A percentile compares a stretch with the other conserved stretches of the same genome.
phyloP scores from a whole-genome alignment of 2,888 invertebrate species.

The Adelognathus sp. region DNA sequence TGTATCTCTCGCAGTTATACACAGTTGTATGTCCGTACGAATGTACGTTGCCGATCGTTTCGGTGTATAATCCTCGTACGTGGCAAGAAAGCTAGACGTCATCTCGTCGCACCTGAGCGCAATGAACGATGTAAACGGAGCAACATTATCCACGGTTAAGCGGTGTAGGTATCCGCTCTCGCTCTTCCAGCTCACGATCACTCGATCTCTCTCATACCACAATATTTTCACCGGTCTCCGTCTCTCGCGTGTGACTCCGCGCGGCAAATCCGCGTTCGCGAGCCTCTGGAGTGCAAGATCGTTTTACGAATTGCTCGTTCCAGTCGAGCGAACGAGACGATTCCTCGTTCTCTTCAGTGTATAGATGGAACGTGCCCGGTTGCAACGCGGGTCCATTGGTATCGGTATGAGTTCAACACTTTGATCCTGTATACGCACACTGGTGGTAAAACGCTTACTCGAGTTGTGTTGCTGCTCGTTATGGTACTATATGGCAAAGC shows the following conservation, averaged over 20 bases:
- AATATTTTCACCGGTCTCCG: neutral
- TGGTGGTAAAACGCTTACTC: slow-evolving; percentile 24
- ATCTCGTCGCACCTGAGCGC: slow-evolving; percentile 59
- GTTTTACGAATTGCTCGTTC: slow-evolving; percentile 60
- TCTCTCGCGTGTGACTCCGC: neutral
- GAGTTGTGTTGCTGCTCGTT: slow-evolving; percentile 56
- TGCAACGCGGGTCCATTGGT: neutral
- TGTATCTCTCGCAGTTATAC: slow-evolving; percentile 29
- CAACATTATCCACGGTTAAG: slow-evolving; percentile 49
- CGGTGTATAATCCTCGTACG: neutral
- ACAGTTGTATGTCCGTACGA: neutral
- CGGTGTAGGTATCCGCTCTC: slow-evolving; percentile 7
- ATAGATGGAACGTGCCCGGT: slow-evolving; percentile 51
- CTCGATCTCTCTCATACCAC: neutral
- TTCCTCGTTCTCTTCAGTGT: slow-evolving; percentile 27
- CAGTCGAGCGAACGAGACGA: slow-evolving; percentile 52
- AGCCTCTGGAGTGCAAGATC: slow-evolving; percentile 48
- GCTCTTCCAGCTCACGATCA: neutral
- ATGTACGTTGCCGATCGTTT: slow-evolving; percentile 13
- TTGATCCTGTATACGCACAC: neutral
- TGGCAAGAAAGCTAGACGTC: slow-evolving; percentile 56
- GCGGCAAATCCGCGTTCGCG: slow-evolving; percentile 7
- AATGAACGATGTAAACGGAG: slow-evolving; percentile 59
- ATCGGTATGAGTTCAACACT: neutral
- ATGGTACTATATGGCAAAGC: slow-evolving; percentile 54